Base-by-base conservation (phyloP, 2,797 vertebrate genomes). In the Hyperoplus immaculatus region DNA sequence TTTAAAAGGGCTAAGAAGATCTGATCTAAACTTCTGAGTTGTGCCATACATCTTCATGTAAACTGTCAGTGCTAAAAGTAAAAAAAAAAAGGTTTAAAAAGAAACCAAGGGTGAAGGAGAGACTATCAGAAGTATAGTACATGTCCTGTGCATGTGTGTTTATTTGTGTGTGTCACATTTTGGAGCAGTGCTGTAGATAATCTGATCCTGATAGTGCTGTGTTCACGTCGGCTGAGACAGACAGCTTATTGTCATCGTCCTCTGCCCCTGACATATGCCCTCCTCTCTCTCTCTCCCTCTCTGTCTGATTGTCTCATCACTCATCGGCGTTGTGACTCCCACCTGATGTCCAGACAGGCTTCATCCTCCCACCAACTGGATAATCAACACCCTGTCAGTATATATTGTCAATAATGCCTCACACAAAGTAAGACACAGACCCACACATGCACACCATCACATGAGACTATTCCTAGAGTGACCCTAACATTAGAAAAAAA, bases 311-410 rank as follows among this genome's bases (percentile, higher is more conserved):
- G 87, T 91, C 85, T 92, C 89, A 90, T 92, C 92, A 92, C 81
- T 90, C 85, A 71, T 88, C 74, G 6, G 55, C 38, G 75, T 61
- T 68, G 83, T 72, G 89, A 88, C 86, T 91, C 85, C 87, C 96
- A 97, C 95, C 96, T 97, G 96, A 97, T 95, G 92, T 95, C 95
- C 96, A 78, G 96, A 96, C 97, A 96, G 95, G 94, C 93, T 94
- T 95, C 94, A 93, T 95, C 95, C 96, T 96, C 96, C 95, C 91
- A 95, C 96, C 95, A 96, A 97, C 96, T 96, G 95, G 96, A 96
- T 97, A 97, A 98, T 98, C 97, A 97, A 97, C 97, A 95, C 95
- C 95, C 96, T 97, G 97, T 97, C 97, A 21, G 21, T 97, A 92
- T 93, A 91, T 45, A 54, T 95, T 97, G 97, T 96, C 97, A 97